Evolutionary conservation across 2,113 vertebrate species (phyloP).

Genomic region (Eptesicus fuscus): DNA sequence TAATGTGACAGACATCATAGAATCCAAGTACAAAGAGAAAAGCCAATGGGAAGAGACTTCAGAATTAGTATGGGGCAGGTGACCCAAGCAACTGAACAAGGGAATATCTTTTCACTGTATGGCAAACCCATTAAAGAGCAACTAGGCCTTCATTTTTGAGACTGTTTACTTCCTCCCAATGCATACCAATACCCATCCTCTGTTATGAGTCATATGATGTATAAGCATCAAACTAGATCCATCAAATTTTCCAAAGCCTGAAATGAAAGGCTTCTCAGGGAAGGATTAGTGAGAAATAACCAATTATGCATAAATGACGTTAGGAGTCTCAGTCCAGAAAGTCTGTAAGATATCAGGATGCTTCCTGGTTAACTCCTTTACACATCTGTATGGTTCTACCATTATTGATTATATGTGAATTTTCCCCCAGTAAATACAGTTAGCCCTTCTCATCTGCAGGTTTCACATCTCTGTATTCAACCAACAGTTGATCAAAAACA

Average conservation of each 20-base stretch:
- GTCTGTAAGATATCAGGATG: not conserved
- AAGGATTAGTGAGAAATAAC: not conserved
- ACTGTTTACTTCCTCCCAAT: not conserved
- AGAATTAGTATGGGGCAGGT: not conserved
- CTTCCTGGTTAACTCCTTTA: not conserved
- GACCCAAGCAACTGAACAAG: not conserved
- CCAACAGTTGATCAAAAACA: not conserved
- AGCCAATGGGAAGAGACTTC: not conserved
- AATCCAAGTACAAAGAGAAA: not conserved
- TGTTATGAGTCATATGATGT: not conserved
- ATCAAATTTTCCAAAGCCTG: not conserved
- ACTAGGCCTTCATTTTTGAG: not conserved
- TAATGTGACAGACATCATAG: slow-evolving; percentile 49
- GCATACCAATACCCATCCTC: not conserved
- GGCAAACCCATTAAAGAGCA: not conserved
- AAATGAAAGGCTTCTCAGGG: not conserved
- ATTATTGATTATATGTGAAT: not conserved
- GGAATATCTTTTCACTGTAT: not conserved
- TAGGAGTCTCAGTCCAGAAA: not conserved
- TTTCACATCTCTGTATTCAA: not conserved
- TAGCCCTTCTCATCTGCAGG: not conserved
- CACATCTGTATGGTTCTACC: not conserved
- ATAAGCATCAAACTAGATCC: not conserved
- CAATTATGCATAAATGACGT: not conserved
- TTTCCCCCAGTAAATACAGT: not conserved